phyloP scores from a whole-genome alignment of 2,113 vertebrate genomes.

The Lophochroa leadbeateri region DNA sequence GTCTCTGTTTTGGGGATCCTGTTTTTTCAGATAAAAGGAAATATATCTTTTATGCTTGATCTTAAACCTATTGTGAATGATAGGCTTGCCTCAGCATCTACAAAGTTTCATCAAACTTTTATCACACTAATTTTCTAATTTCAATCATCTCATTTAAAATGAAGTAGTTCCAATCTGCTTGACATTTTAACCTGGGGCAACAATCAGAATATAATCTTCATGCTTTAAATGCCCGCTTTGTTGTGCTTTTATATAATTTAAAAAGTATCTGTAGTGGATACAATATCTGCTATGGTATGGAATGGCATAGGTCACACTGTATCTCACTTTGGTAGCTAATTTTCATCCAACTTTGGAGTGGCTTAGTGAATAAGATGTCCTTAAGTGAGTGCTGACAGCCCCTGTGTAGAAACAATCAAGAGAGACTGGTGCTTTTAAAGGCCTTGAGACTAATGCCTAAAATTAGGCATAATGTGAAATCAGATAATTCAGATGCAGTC shows the following conservation, averaged over 20 bases:
- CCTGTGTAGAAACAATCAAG: not conserved
- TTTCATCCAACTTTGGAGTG: not conserved
- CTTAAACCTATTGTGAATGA: not conserved
- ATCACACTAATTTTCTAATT: not conserved
- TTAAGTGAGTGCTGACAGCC: not conserved
- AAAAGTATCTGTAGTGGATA: not conserved
- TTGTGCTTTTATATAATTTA: not conserved
- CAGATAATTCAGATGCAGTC: not conserved
- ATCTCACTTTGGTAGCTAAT: not conserved
- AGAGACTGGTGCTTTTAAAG: not conserved
- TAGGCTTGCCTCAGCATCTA: not conserved
- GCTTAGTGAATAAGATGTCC: not conserved
- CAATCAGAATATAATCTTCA: not conserved
- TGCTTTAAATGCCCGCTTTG: not conserved
- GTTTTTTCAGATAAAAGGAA: not conserved
- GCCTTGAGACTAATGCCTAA: not conserved
- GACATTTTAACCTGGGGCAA: not conserved
- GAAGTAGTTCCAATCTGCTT: not conserved
- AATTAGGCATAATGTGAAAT: not conserved
- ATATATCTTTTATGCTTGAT: rapidly evolving
- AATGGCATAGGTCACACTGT: not conserved
- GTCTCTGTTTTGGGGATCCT: not conserved
- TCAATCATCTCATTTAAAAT: not conserved
- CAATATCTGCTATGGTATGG: not conserved
- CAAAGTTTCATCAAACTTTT: not conserved